Base-by-base conservation (phyloP, 1,140 invertebrate genomes). In the Anastatus disparis region DNA sequence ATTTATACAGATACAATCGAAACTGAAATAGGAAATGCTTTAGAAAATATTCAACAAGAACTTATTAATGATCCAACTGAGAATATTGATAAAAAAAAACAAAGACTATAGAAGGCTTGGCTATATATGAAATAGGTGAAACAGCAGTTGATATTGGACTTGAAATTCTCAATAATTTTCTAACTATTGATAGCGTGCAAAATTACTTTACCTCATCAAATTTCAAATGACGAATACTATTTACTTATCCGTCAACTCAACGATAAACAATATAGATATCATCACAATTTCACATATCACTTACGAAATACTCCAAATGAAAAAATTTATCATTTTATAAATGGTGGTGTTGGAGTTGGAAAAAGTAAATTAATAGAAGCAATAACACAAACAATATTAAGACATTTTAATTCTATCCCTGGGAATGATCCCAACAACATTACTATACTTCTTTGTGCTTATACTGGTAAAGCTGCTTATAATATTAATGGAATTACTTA, bases 401-500 rank as follows among this genome's bases (percentile, higher is more conserved):
- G 53, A 40, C 53, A 65, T 59, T 74, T 65, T 53, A 46, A 70
- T 46, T 53, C 35, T 62, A 64, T 61, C 67, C 22, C 56, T 67
- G 44, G 38, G 24, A 59, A 59, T 24, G 3, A 59, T 24, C 22
- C 17, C 9, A 42, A 42, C 3, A 24, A 40, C 38, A 35, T 58
- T n/a, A 7, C 8, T 22, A 8, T 58, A 10, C n/a, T 53, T 27
- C n/a, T 58, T 8, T 75, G 72, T 58, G 80, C 81, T 27, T 70
- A 73, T 29, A 75, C 58, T 40, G n/a, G n/a, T n/a, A n/a, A n/a
- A n/a, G n/a, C n/a, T n/a, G n/a, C n/a, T n/a, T n/a, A n/a, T n/a
- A n/a, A 52, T 55, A 22, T 70, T 4, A 53, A 42, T n/a, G 81
- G 81, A 35, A 69, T 75, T 55, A 83, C 78, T n/a, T 50, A 82